These are phyloP conservation scores for Trissoscelio sp. DNA, from an alignment of 2,888 invertebrate genomes.

Conservation along the genomic window DNA sequence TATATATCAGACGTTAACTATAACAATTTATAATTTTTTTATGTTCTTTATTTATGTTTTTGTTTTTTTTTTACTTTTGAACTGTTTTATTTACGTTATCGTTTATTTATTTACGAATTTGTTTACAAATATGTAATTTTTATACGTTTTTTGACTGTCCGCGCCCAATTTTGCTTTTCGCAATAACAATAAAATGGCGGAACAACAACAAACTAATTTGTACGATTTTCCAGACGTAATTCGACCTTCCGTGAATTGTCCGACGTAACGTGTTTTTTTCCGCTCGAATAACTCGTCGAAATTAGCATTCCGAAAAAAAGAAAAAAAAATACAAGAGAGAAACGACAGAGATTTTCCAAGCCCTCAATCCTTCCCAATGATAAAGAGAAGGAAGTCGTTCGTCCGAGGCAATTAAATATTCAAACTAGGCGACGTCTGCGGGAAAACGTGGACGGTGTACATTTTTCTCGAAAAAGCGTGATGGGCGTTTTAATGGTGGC, in stretches of 20 bases:
- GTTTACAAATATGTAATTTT: too few species aligned
- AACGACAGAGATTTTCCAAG: conserved; percentile 23
- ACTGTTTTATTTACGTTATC: too few species aligned
- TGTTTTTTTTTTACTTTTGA: too few species aligned
- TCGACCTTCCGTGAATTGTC: conserved; percentile 54
- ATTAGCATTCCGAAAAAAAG: conserved; percentile 42
- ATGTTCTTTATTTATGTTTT: too few species aligned
- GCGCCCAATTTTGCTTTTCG: conserved; percentile 27
- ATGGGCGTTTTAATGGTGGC: conserved; percentile 73
- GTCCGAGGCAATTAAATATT: conserved; percentile 64
- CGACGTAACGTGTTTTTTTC: conserved; percentile 59
- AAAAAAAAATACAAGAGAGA: neutral
- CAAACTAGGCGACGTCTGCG: conserved; percentile 58
- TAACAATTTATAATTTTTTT: too few species aligned
- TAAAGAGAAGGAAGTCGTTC: conserved; percentile 58
- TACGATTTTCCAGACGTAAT: conserved; percentile 47
- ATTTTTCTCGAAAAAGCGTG: conserved; percentile 73
- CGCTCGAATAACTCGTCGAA: conserved; percentile 50
- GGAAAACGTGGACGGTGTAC: conserved; percentile 63
- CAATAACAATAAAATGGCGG: conserved; percentile 29
- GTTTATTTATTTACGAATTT: too few species aligned
- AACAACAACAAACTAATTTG: conserved; percentile 26
- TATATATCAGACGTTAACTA: too few species aligned
- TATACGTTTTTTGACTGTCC: neutral
- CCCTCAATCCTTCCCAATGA: conserved; percentile 30